Conservation (phyloP, 2,888 invertebrate species). For the Tiliacea citrago region DNA sequence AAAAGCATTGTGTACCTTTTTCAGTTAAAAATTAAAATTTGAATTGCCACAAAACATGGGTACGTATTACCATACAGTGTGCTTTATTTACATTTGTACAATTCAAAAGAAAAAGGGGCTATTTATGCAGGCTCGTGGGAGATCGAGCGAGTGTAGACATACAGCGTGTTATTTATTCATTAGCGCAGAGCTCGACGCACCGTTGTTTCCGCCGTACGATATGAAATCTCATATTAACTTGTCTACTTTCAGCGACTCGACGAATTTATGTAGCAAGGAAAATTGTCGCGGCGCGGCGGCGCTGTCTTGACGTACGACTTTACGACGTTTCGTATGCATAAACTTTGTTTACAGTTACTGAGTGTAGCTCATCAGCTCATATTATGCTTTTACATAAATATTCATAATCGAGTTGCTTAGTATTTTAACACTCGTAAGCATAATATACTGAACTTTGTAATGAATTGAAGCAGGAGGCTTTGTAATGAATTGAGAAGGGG, state of each 20-base stretch:
- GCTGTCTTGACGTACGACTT: conserved; percentile 75
- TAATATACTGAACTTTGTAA: conserved; percentile 38
- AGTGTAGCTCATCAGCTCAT: conserved; percentile 50
- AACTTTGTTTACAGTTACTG: conserved; percentile 67
- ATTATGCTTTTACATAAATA: conserved; percentile 54
- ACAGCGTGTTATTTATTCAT: conserved; percentile 78
- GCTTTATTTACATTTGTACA: conserved; percentile 53
- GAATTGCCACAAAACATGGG: conserved; percentile 44
- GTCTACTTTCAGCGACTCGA: conserved; percentile 79
- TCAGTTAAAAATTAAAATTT: conserved; percentile 27
- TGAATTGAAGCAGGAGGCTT: conserved; percentile 39
- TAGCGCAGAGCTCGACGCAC: conserved; percentile 69
- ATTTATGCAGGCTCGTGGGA: conserved; percentile 66
- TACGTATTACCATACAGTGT: conserved; percentile 41
- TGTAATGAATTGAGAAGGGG: conserved; percentile 36
- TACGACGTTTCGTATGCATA: conserved; percentile 75
- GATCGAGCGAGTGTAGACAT: conserved; percentile 70
- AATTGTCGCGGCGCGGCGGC: conserved; percentile 74
- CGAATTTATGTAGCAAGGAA: conserved; percentile 82
- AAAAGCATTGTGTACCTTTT: conserved; percentile 14
- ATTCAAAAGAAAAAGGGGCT: conserved; percentile 56
- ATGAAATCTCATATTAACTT: conserved; percentile 85
- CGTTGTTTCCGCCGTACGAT: conserved; percentile 73
- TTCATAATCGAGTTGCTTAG: conserved; percentile 51
- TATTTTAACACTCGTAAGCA: conserved; percentile 37